Evolutionary conservation across 2,888 invertebrate genomes (phyloP), one percentile per base, ranked within the genome.

Genomic region (Chironomus tentans): DNA sequence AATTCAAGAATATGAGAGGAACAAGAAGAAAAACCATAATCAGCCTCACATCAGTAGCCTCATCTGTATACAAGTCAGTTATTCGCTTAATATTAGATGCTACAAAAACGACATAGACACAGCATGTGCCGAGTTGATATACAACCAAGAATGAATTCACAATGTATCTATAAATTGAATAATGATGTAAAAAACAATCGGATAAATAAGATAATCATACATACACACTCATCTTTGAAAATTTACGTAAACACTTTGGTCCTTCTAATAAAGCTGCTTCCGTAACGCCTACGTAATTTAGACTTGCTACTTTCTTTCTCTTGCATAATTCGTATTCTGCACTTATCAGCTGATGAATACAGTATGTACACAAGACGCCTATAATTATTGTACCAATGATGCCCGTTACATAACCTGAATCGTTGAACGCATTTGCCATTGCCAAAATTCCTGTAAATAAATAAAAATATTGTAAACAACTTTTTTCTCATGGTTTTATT

Each of bases 81-180:
- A 93, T 91, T 79, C 84, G 86, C 81, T 91, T 87, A n/a, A 97
- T 87, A 83, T 95, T 97, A 77, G 90, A 90, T 0, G 96, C 89
- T 70, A 98, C 93, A 83, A 98, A 98, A 0, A 98, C 93, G 22
- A 95, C 92, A 84, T 98, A 98, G 1, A 98, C 97, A 83, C 97
- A 97, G 82, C 98, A 97, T 70, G 95, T 94, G 69, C 98, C 98
- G 80, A 98, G 87, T 84, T 98, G 98, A 80, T 97, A 98, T 75
- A 95, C 87, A 78, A 97, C 82, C 3, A 93, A 85, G 80, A 93
- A 93, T 2, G 83, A 82, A 81, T 91, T 91, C 74, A 89, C 88
- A 18, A 90, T 82, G 78, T 88, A 87, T 78, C 91, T 91, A 86
- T 48, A 84, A 82, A 38, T 38, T 38, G 38, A 38, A 38, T 38